Evolutionary conservation across 2,888 invertebrate species (phyloP), one percentile per base, ranked within the genome.

Genomic region (Pachymerium ferrugineum): DNA sequence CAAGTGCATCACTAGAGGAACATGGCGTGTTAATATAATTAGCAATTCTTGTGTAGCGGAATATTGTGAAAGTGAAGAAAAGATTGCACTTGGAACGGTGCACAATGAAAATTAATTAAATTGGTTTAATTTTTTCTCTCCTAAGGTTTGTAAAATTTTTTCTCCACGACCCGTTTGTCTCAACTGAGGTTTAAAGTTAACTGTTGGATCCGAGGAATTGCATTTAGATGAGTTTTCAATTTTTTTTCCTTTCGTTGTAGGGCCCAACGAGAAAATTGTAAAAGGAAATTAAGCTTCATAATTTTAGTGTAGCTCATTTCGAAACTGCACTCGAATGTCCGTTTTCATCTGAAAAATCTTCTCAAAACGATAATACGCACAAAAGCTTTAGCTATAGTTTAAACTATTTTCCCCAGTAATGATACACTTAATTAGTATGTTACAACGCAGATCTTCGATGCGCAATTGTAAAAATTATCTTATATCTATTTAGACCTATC

Each of bases 1-100:
- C 62, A 62, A 62, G 62, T 62, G 62, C 62, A 62, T 62, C 62
- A 62, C 62, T 22, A 62, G 62, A 62, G 62, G n/a, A 62, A 62
- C 62, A 62, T 62, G 62, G 62, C 25, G 62, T 62, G 62, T 62
- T 62, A 62, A 62, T 28, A 10, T 62, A 62, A 62, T 62, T 62
- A 62, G 62, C 62, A 62, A 62, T 62, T 62, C 28, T 62, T 62
- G n/a, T n/a, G 62, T 25, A 62, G 62, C 62, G 62, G 62, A 28
- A 62, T 62, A 62, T 25, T 62, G 62, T 3, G 62, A 62, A 62
- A 62, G 28, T 62, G 62, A 62, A 25, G 62, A 62, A 62, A 62
- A 62, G 62, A 62, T 62, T 62, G 62, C 62, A 28, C 8, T 62
- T 62, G 62, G 3, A 62, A 62, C 62, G 28, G 62, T 62, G 62